Evolutionary conservation across 2,797 vertebrate genomes (phyloP).

Genomic region (Botia kubotai): DNA sequence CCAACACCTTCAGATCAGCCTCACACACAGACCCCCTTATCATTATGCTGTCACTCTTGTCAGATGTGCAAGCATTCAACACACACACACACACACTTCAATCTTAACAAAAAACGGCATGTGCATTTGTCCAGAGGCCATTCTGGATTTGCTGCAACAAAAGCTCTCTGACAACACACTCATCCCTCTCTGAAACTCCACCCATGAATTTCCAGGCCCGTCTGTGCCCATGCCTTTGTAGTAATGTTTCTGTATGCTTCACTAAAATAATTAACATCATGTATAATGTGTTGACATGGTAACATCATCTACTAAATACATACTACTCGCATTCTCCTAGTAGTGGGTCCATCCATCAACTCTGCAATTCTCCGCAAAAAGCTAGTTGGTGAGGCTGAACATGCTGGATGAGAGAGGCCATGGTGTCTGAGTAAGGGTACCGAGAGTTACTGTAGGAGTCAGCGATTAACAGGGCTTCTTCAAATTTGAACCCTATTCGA

Average conservation of each 20-base stretch:
- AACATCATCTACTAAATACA: too few species aligned
- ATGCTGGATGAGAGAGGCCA: too few species aligned
- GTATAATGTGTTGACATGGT: neutral
- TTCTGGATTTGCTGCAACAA: conserved; percentile 15
- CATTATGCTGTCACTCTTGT: conserved; percentile 36
- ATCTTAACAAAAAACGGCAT: conserved; percentile 14
- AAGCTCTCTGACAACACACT: conserved; percentile 22
- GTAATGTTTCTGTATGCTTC: conserved; percentile 52
- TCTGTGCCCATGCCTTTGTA: conserved; percentile 55
- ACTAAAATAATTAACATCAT: neutral
- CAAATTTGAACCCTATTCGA: too few species aligned
- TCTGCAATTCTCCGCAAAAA: too few species aligned
- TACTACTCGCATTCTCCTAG: too few species aligned
- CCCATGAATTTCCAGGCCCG: neutral
- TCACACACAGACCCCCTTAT: conserved; percentile 34
- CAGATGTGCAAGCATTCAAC: conserved; percentile 41
- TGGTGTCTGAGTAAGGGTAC: too few species aligned
- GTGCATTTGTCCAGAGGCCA: conserved; percentile 25
- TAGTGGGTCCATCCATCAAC: too few species aligned
- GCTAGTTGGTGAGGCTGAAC: too few species aligned
- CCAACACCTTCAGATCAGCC: conserved; percentile 32
- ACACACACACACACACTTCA: conserved; percentile 23
- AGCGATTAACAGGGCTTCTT: too few species aligned
- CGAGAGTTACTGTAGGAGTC: too few species aligned
- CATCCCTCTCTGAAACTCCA: conserved; percentile 23